Base-by-base conservation (phyloP, 1,140 invertebrate genomes). In the Drosophila erecta region DNA sequence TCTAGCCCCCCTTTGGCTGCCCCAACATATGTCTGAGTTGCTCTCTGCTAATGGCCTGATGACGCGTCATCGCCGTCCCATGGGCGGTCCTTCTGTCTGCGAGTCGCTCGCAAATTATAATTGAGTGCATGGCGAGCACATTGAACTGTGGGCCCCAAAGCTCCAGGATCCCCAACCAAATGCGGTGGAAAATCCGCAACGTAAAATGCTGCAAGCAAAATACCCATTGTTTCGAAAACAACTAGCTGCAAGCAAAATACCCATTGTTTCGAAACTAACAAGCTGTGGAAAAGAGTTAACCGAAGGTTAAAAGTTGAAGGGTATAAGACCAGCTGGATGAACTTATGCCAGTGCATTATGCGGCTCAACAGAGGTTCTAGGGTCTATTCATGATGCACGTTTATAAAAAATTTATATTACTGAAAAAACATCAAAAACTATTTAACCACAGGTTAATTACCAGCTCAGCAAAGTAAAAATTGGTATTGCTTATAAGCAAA, bases 121-220 rank as follows among this genome's bases (percentile, higher is more conserved):
- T 86, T 86, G 83, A 86, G 81, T 87, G 81, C 81, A 87, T 50
- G 60, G 66, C 64, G 69, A 81, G 81, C 81, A 58, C 81, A 87
- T 86, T 86, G 81, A 86, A 86, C 81, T 86, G 76, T 60, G 58
- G 44, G 14, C 44, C 7, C 7, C 33, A 33, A n/a, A 27, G 5
- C 27, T 40, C 37, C 24, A 33, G 37, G 30, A 22, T 17, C 12
- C 11, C 12, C 40, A n/a, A n/a, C 51, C 33, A 58, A 61, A 41
- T 22, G 8, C 12, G 11, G 10, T 10, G 1, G 11, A 11, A 11
- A 58, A 24, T 35, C 3, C 27, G 5, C 1, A 20, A 2, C 3
- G 22, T 5, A n/a, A n/a, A n/a, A 58, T 43, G 14, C 3, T 24
- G 5, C 10, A 12, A 3, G n/a, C 1, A 12, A 15, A 41, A 33